Conservation (phyloP, 92 coral and sea anemone genomes). For the Zoanthus solanderi region DNA sequence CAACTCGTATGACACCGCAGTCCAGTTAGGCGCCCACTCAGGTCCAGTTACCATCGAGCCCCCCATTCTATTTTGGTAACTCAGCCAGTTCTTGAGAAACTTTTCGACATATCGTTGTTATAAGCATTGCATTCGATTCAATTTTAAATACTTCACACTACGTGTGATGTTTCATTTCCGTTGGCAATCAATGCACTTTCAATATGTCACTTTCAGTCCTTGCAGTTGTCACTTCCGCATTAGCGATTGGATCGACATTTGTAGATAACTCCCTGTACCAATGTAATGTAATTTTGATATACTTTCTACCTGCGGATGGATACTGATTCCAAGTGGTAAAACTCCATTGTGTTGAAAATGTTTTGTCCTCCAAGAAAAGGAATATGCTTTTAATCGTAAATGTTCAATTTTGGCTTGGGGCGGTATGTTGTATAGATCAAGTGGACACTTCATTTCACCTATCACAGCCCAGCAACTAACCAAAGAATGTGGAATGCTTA, state of each 20-base stretch:
- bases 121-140: neutral
- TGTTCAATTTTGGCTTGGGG: neutral
- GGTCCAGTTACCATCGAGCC: neutral
- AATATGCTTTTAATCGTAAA: neutral
- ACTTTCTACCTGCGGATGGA: neutral
- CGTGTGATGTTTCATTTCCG: slow-evolving; percentile 34
- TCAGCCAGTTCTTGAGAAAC: neutral
- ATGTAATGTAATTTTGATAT: neutral
- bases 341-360: too few species aligned
- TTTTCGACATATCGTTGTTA: neutral
- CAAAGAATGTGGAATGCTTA: neutral
- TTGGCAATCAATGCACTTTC: neutral
- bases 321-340: neutral
- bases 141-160: neutral
- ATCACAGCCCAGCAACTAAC: neutral
- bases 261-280: neutral
- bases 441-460: neutral
- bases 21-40: slow-evolving; percentile 31
- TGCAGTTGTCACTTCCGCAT: neutral
- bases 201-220: neutral
- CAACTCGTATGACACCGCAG: neutral
- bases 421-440: neutral
- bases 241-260: neutral
- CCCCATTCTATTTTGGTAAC: neutral
- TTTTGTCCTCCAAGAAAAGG: neutral